Percentiles rank a stretch among this genome's conserved stretches.
Conservation (phyloP, 1,140 invertebrate genomes). For the Brachystomella parvula region DNA sequence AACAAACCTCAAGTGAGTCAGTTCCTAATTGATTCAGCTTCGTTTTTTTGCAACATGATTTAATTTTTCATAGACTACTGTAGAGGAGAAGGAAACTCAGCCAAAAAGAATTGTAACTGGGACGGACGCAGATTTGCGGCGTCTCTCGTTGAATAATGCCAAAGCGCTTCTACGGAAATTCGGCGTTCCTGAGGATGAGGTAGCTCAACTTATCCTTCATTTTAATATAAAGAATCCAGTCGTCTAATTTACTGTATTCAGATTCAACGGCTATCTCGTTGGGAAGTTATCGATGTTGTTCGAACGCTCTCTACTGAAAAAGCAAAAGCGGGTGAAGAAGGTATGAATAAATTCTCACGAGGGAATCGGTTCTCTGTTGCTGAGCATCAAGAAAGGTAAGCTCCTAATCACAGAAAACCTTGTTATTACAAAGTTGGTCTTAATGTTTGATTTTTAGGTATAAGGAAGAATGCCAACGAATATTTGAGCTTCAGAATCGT, state of each 20-base stretch:
- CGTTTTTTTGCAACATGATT: too few relatives aligned
- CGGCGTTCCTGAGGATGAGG: constrained; percentile 56
- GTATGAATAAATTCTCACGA: constrained; percentile 39
- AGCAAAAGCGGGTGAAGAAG: constrained; percentile 53
- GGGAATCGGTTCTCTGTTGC: not conserved
- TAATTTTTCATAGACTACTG: not conserved
- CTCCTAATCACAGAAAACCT: not conserved
- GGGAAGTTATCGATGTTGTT: constrained; percentile 63
- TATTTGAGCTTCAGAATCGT: constrained; percentile 59
- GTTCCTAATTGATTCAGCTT: too few relatives aligned
- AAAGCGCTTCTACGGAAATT: constrained; percentile 55
- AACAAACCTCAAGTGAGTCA: constrained; percentile 72
- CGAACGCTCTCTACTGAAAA: constrained; percentile 59
- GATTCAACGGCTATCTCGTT: constrained; percentile 54
- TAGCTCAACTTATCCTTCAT: not conserved
- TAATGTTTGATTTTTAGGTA: constrained; percentile 45
- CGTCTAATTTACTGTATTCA: not conserved
- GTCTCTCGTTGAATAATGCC: constrained; percentile 56
- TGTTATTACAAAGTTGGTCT: not conserved
- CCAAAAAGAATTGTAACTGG: constrained; percentile 59
- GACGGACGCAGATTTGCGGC: constrained; percentile 59
- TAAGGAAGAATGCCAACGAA: constrained; percentile 57
- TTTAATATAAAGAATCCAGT: not conserved
- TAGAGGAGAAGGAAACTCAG: constrained; percentile 39
- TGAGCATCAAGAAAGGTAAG: constrained; percentile 16